Evolutionary conservation across 2,113 vertebrate species (phyloP), one percentile per base, ranked within the genome.

Genomic region (Plestiodon gilberti): DNA sequence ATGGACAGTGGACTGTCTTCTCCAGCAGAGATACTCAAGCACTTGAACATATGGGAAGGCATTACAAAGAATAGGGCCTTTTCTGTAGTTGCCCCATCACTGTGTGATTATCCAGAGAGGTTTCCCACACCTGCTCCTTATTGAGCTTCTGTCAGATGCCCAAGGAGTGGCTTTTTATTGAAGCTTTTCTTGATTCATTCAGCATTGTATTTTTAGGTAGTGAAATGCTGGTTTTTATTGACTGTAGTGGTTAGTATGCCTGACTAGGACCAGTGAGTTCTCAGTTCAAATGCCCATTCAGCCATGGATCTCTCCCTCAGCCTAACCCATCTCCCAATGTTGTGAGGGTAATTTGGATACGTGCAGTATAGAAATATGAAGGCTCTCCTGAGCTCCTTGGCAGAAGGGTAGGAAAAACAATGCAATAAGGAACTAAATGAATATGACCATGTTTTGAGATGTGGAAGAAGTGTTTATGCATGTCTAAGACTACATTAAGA

Each of bases 401-500:
- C 4, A 8, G 43, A 48, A 48, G 43, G 43, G 43, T 8, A 48
- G 43, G 43, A 48, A 48, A 48, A 48, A 48, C 43, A 48, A 48
- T 48, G 43, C 8, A 48, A 48, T 8, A 5, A 48, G 8, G 43
- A 48, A n/a, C n/a, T n/a, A n/a, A n/a, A n/a, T n/a, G n/a, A 48
- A 48, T 48, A 48, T 48, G 43, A 5, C 43, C 43, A 8, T 48
- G 43, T 48, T 48, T 48, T 48, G 43, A 11, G 55, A 61, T 20
- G n/a, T 35, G 9, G 35, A 40, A 82, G 22, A 61, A 23, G 15
- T 57, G 33, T 15, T 82, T 25, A 33, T 14, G 18, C 71, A 78
- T 48, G 38, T 62, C 55, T 3, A 78, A 90, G 2, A 57, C 17
- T 81, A 85, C 84, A 84, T n/a, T n/a, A n/a, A n/a, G n/a, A n/a